Evolutionary conservation across 2,113 vertebrate species (phyloP).

Genomic region (Ploceus nigricollis): DNA sequence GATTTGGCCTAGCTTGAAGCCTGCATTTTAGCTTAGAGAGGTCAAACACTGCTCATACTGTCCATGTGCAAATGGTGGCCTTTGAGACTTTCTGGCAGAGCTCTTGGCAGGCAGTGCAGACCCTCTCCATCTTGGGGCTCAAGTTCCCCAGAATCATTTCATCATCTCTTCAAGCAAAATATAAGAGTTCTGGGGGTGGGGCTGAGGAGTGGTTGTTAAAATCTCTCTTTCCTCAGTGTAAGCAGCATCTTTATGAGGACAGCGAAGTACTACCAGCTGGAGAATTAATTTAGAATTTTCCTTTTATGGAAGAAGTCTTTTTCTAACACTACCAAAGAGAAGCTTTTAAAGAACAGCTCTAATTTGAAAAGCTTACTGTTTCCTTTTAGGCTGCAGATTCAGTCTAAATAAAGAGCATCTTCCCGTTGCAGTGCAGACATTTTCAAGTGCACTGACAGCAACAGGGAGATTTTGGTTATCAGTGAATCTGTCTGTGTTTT

Average conservation of each 20-base stretch:
- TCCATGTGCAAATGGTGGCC: not conserved
- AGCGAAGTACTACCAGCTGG: conserved; percentile 52
- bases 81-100: not conserved
- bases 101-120: not conserved
- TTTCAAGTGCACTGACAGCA: conserved; percentile 25
- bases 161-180: conserved; percentile 7
- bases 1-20: not conserved
- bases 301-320: conserved; percentile 52
- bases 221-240: conserved; percentile 24
- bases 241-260: conserved; percentile 43
- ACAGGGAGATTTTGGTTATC: conserved; percentile 25
- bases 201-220: not conserved
- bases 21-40: not conserved
- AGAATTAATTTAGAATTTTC: conserved; percentile 56
- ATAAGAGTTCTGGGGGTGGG: not conserved
- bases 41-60: not conserved
- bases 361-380: conserved; percentile 60
- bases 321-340: conserved; percentile 25
- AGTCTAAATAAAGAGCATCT: conserved; percentile 52
- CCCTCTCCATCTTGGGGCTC: not conserved
- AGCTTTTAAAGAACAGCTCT: conserved; percentile 39
- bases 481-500: conserved; percentile 29
- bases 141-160: not conserved
- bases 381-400: conserved; percentile 22
- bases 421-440: conserved; percentile 10